These are phyloP conservation scores for Heteropelma amictum DNA, from an alignment of 2,888 invertebrate species.

Conservation along the genomic window DNA sequence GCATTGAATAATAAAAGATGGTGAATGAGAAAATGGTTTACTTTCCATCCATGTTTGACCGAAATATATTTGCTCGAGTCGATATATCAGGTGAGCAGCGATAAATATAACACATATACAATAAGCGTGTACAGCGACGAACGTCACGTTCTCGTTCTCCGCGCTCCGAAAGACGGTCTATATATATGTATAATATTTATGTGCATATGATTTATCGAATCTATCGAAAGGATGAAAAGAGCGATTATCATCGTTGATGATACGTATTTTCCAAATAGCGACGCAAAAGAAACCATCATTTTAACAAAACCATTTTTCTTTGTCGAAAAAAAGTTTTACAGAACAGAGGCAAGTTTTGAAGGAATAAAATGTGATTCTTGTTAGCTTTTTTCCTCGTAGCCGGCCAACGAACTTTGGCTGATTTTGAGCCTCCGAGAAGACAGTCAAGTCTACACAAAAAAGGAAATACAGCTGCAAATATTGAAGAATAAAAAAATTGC, in stretches of 20 bases:
- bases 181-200: slow-evolving; percentile 10
- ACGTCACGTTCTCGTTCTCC: slow-evolving; percentile 6
- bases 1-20: slow-evolving; percentile 19
- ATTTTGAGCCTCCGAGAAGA: too few species aligned
- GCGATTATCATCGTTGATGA: slow-evolving; percentile 67
- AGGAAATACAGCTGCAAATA: too few species aligned
- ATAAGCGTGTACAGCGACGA: slow-evolving; percentile 6
- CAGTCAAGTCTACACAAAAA: too few species aligned
- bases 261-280: slow-evolving; percentile 70
- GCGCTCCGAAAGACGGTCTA: not conserved
- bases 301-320: too few species aligned
- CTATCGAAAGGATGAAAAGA: slow-evolving; percentile 57
- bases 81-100: slow-evolving; percentile 1
- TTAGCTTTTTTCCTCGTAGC: too few species aligned
- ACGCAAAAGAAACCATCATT: too few species aligned
- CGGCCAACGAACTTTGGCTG: too few species aligned
- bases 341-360: too few species aligned
- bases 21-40: slow-evolving; percentile 21
- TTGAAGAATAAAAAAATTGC: too few species aligned
- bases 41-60: slow-evolving; percentile 14
- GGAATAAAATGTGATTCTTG: too few species aligned
- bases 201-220: too few species aligned
- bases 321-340: too few species aligned
- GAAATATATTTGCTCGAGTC: slow-evolving; percentile 12
- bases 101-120: slow-evolving; percentile 14